Evolutionary conservation across 2,113 vertebrate species (phyloP), one percentile per base, ranked within the genome.

Genomic region (Saccopteryx leptura): DNA sequence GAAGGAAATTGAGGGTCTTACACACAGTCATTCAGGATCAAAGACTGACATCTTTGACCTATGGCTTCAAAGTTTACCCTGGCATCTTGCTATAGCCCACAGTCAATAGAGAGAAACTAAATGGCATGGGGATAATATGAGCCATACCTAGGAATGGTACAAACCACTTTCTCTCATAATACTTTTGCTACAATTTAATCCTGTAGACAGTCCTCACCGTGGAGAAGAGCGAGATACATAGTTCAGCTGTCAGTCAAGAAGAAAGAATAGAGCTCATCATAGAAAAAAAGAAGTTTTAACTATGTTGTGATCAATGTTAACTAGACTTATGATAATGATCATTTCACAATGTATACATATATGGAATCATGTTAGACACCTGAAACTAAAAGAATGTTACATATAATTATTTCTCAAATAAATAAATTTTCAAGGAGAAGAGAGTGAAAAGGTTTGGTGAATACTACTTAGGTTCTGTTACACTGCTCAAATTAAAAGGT

Each of bases 1-100:
- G 5, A 26, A 23, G 18, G 48, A 18, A 39, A 54, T 13, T 31
- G 4, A 1, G 1, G 1, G 1, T 84, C 1, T 54, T 14, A 5
- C 50, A 31, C 33, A 71, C 2, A 50, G 9, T 58, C n/a, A 75
- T 52, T 72, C 17, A 31, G 7, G 14, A 83, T 60, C 11, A 8
- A 48, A 66, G 19, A 21, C 5, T 5, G 23, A 48, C 23, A 26
- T 26, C 68, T 71, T 46, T 23, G 48, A n/a, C 15, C 9, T 23
- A 13, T 92, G 65, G 14, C 13, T 72, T 60, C 80, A 46, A 9
- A 9, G 1, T 10, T 63, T 8, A 61, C 69, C 8, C 31, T 87
- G 28, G 7, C 4, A 26, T 56, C 13, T 92, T 24, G 6, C 18
- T 54, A 63, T 4, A 86, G 12, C 7, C 9, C 78, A 21, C 0